Evolutionary conservation across 2,888 invertebrate species (phyloP), one percentile per base, ranked within the genome.

Genomic region (Eupithecia centaureata): DNA sequence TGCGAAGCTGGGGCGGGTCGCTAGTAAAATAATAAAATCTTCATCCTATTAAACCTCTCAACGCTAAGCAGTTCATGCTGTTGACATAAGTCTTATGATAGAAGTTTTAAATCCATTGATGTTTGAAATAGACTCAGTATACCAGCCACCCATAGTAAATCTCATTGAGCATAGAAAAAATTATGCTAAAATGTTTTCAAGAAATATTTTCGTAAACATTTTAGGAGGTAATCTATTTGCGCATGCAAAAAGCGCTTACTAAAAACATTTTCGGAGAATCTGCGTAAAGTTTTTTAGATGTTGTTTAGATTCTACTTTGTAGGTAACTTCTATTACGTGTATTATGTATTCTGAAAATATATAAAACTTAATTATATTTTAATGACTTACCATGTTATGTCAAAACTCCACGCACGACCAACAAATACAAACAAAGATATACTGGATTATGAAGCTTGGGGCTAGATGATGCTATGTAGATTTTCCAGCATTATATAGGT

Each of bases 61-160:
- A n/a, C n/a, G n/a, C n/a, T n/a, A n/a, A n/a, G n/a, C n/a, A n/a
- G n/a, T n/a, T n/a, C n/a, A n/a, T n/a, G n/a, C n/a, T n/a, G n/a
- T n/a, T n/a, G n/a, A n/a, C n/a, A n/a, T n/a, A n/a, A 8, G 8
- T 0, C 0, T 35, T 38, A 38, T 38, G 38, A 42, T 42, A 18
- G 42, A 30, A 42, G 42, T 47, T 35, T 22, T 30, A 18, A 30
- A 12, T 5, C 27, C 30, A 30, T 47, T 60, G 12, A 30, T 42
- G 8, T 42, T 38, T 22, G 30, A 51, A 57, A 18, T 51, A 57
- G 22, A 58, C 33, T 63, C 13, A 27, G 47, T 63, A 58, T 58
- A 27, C 47, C 10, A 58, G 27, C 25, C 47, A 63, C 32, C 32
- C 33, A 25, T 47, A 10, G n/a, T 51, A 51, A 63, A 63, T 58